phyloP scores from a whole-genome alignment of 2,888 invertebrate genomes.

The Caradrina kadenii region DNA sequence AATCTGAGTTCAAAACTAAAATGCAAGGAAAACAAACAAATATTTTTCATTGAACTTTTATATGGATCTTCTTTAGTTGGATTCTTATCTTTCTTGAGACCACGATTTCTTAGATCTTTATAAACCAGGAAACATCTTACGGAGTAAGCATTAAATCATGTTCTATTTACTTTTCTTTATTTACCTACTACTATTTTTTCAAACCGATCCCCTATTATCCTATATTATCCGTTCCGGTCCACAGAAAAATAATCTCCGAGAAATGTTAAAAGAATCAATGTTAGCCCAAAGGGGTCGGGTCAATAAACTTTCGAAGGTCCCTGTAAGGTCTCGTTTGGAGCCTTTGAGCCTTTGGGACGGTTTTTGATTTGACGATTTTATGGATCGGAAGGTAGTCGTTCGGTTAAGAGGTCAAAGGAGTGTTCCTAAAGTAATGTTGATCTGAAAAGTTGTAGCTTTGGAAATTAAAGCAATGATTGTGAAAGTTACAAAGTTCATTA shows the following conservation, averaged over 20 bases:
- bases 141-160: slow-evolving; percentile 20
- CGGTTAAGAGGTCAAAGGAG: not conserved
- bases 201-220: slow-evolving; percentile 37
- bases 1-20: slow-evolving; percentile 23
- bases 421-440: not conserved
- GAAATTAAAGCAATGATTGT: not conserved
- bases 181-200: slow-evolving; percentile 37
- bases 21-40: slow-evolving; percentile 39
- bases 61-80: not conserved
- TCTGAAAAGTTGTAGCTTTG: not conserved
- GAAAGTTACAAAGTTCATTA: not conserved
- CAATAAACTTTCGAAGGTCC: slow-evolving; percentile 73
- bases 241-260: slow-evolving; percentile 57
- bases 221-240: slow-evolving; percentile 36
- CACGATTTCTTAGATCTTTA: slow-evolving; percentile 1
- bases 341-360: slow-evolving; percentile 67
- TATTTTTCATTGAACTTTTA: slow-evolving; percentile 24
- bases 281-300: slow-evolving; percentile 67
- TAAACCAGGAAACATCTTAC: slow-evolving; percentile 19
- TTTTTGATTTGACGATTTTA: slow-evolving; percentile 70
- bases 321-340: slow-evolving; percentile 75
- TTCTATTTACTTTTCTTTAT: slow-evolving; percentile 32
- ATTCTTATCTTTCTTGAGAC: not conserved
- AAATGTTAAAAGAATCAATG: slow-evolving; percentile 60
- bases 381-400: slow-evolving; percentile 32